Percentiles rank a stretch among this genome's conserved stretches.
Evolutionary conservation across 2,113 vertebrate species (phyloP).

Genomic region (Xiphophorus couchianus): DNA sequence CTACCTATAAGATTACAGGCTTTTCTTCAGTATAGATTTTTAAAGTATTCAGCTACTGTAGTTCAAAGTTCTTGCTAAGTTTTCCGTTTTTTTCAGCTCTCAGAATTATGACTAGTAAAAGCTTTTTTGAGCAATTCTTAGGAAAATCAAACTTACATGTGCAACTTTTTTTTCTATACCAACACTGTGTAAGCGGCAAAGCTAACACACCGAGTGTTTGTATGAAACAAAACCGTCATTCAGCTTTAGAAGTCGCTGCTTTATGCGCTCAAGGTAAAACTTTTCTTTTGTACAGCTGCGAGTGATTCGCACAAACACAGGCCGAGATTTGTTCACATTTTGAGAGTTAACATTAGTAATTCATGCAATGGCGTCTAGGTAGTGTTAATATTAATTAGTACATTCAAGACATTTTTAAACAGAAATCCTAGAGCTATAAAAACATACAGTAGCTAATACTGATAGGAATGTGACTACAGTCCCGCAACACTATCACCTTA

Average conservation of each 20-base stretch:
- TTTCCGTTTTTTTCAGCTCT: neutral
- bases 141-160: neutral
- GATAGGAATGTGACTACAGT: neutral
- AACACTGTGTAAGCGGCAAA: neutral
- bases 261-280: neutral
- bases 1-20: neutral
- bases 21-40: neutral
- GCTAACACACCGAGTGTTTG: neutral
- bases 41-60: neutral
- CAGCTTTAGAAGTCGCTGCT: neutral
- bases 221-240: neutral
- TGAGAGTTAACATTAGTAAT: slow-evolving; percentile 26
- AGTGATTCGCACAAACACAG: neutral
- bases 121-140: neutral
- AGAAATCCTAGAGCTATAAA: neutral
- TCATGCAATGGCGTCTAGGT: slow-evolving; percentile 29
- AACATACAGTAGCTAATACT: slow-evolving; percentile 2
- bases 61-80: neutral
- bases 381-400: slow-evolving; percentile 31
- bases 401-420: slow-evolving; percentile 16
- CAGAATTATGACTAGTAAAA: neutral
- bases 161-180: neutral
- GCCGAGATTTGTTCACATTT: neutral
- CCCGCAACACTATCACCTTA: neutral
- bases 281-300: neutral